Conservation (phyloP, 92 coral and sea anemone species). For the Hydrozoanthus gracilis region DNA sequence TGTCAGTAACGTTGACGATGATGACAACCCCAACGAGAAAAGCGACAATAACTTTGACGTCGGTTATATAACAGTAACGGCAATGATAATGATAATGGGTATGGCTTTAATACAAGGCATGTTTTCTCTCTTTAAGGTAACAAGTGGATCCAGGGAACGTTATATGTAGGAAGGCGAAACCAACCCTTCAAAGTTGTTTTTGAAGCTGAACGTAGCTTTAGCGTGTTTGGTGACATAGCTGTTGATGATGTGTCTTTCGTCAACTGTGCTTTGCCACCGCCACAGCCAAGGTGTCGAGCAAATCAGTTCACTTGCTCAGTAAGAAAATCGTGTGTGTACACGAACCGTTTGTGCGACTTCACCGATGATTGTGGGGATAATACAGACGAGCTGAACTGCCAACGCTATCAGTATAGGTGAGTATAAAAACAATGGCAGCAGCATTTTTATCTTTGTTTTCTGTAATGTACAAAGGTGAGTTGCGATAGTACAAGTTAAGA, state of each 20-base stretch:
- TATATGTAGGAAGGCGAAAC: conserved; percentile 75
- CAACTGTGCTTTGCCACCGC: conserved; percentile 89
- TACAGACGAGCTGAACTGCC: conserved; percentile 80
- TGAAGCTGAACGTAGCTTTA: conserved; percentile 93
- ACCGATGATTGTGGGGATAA: conserved; percentile 98
- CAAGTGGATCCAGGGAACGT: conserved; percentile 86
- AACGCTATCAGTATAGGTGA: conserved; percentile 64
- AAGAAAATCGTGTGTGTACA: conserved; percentile 77
- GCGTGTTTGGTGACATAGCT: conserved; percentile 94
- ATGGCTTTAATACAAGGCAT: too few species aligned
- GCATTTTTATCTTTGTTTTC: too few species aligned
- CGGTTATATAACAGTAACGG: too few species aligned
- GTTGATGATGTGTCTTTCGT: conserved; percentile 82
- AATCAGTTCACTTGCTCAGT: conserved; percentile 77
- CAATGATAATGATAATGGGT: too few species aligned
- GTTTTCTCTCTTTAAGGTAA: conserved; percentile 58
- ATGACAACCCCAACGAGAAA: too few species aligned
- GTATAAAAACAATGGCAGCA: not conserved
- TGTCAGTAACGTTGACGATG: too few species aligned
- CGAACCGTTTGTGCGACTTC: conserved; percentile 80
- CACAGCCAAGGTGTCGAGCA: conserved; percentile 55
- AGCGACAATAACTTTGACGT: too few species aligned
- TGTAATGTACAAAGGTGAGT: too few species aligned
- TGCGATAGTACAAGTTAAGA: too few species aligned
- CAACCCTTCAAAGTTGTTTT: conserved; percentile 85